Evolutionary conservation across 1,140 invertebrate species (phyloP), one percentile per base, ranked within the genome.

Genomic region (Rhyacophila brunnea): DNA sequence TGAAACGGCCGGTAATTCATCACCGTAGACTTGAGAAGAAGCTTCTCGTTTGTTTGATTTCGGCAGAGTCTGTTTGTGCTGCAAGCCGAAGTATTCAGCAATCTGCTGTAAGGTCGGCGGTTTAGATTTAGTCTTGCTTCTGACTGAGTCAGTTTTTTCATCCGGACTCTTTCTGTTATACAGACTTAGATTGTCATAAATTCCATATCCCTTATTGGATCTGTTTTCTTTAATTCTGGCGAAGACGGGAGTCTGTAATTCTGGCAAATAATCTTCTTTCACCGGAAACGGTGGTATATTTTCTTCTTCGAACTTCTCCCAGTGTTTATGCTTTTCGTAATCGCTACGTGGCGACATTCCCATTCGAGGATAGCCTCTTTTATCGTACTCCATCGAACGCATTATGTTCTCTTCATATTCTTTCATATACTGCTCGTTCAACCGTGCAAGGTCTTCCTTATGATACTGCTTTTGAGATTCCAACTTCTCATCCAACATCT

Each of bases 21-120:
- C 48, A 28, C 15, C 48, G 15, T 57, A 53, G 2, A 60, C 55
- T 49, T 65, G 62, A 35, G 58, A 57, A 9, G 42, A 47, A 2
- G 60, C 59, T 68, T 66, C 48, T 64, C 62, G 66, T 66, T 68
- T 65, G 60, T 67, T 32, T 62, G 55, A 20, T 64, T 69, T 66
- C 32, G 47, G 50, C 3, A 28, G 23, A 36, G 36, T 36, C 52
- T 62, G 45, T 38, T 65, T 64, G 14, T 64, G 58, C 28, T 68
- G 60, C 17, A 64, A 48, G 35, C 61, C 62, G 50, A 78, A 67
- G 58, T 78, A 76, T 52, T 78, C 74, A 32, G 77, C 76, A 11
- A 78, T 64, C 56, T 79, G 77, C 49, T 79, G 75, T 38, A 78
- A 62, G 2, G 74, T 75, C n/a, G 73, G 76, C 18, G 73, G 58